Evolutionary conservation across 2,113 vertebrate genomes (phyloP).

Genomic region (Centropus unirufus): DNA sequence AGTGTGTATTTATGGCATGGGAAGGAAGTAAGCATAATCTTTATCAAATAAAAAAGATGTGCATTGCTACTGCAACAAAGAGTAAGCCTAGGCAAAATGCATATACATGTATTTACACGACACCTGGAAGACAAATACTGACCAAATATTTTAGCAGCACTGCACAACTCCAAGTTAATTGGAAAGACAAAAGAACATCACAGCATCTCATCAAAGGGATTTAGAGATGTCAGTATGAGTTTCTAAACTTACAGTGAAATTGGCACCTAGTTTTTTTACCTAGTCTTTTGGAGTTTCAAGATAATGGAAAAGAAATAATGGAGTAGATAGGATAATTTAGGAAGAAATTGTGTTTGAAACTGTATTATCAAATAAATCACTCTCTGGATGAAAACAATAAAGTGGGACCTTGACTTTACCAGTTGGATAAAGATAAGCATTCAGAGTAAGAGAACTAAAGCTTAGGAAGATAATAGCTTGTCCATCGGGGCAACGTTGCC

Average conservation of each 20-base stretch:
- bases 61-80: neutral
- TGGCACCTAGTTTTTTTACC: slow-evolving; percentile 67
- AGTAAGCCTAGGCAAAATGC: slow-evolving; percentile 6
- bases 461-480: slow-evolving; percentile 69
- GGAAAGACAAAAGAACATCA: slow-evolving; percentile 47
- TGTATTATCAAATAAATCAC: slow-evolving; percentile 71
- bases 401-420: slow-evolving; percentile 33
- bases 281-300: slow-evolving; percentile 33
- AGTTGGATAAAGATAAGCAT: slow-evolving; percentile 68
- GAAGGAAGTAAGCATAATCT: slow-evolving; percentile 5
- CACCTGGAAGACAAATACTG: slow-evolving; percentile 29
- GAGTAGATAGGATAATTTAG: slow-evolving; percentile 70
- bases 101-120: slow-evolving; percentile 41
- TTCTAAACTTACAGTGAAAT: slow-evolving; percentile 69
- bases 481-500: slow-evolving; percentile 31
- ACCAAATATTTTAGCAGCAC: slow-evolving; percentile 34
- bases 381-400: slow-evolving; percentile 55
- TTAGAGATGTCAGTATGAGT: slow-evolving; percentile 47
- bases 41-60: slow-evolving; percentile 1
- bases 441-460: slow-evolving; percentile 51
- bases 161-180: slow-evolving; percentile 40
- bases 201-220: slow-evolving; percentile 57
- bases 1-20: neutral
- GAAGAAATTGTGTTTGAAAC: slow-evolving; percentile 72
- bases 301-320: slow-evolving; percentile 69